Conservation (phyloP, 2,113 vertebrate genomes). For the Triplophysa siluroides region DNA sequence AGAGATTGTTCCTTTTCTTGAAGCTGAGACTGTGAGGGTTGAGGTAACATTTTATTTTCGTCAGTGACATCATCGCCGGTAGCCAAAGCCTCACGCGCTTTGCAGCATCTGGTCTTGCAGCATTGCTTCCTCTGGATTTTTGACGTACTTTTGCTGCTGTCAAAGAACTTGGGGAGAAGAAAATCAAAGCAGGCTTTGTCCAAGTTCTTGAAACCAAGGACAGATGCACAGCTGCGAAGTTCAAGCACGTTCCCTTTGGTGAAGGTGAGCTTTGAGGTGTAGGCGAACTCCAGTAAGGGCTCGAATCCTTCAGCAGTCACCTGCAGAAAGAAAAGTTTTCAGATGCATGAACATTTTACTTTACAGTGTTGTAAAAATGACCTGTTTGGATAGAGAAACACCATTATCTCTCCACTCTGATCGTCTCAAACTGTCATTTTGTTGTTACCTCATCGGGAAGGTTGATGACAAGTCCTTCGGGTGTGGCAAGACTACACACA, state of each 20-base stretch:
- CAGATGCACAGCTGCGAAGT: constrained; percentile 80
- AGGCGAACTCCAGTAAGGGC: constrained; percentile 91
- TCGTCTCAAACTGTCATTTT: not conserved
- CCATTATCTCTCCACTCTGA: too few species aligned
- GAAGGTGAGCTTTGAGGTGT: constrained; percentile 89
- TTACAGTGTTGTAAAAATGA: not conserved
- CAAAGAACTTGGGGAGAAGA: constrained; percentile 86
- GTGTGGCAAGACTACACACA: constrained; percentile 70
- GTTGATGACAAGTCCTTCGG: constrained; percentile 73
- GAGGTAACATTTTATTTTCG: not conserved
- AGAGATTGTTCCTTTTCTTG: constrained; percentile 25
- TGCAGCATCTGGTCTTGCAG: constrained; percentile 74
- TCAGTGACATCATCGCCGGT: constrained; percentile 53
- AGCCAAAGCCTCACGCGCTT: constrained; percentile 49
- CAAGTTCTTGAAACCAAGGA: constrained; percentile 86
- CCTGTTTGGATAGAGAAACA: not conserved
- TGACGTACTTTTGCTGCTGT: constrained; percentile 65
- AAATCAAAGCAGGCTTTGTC: constrained; percentile 94
- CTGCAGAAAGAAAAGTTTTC: constrained; percentile 63
- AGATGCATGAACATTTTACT: too few species aligned
- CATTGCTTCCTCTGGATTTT: constrained; percentile 74
- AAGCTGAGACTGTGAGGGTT: not conserved
- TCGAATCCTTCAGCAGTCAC: constrained; percentile 89
- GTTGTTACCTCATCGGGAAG: constrained; percentile 86
- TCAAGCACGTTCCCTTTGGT: constrained; percentile 88